Evolutionary conservation across 2,888 invertebrate species (phyloP).

Genomic region (Ochropleura leucogaster): DNA sequence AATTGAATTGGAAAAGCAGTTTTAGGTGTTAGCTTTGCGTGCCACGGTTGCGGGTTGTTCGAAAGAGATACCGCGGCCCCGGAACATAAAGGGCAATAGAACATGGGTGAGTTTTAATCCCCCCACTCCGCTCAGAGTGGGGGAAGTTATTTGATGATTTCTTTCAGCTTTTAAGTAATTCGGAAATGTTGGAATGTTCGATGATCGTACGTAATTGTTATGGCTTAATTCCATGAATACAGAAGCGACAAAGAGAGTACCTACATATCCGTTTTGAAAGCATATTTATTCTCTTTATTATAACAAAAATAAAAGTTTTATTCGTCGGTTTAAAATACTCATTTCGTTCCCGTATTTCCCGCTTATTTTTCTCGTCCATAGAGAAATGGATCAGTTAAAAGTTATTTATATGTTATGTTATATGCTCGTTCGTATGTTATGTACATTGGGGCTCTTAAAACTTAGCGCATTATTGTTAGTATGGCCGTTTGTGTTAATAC

Average conservation of each 20-base stretch:
- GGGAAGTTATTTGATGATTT: too few species aligned
- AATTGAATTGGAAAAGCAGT: conserved; percentile 1
- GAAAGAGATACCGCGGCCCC: too few species aligned
- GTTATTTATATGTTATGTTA: conserved; percentile 23
- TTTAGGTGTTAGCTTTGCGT: not conserved
- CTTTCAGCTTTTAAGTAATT: not conserved
- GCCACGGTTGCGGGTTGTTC: too few species aligned
- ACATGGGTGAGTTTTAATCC: too few species aligned
- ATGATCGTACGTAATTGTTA: not conserved
- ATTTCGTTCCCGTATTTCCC: conserved; percentile 19
- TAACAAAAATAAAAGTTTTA: conserved; percentile 8
- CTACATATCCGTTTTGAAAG: not conserved
- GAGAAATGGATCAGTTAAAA: conserved; percentile 32
- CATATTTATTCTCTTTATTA: conserved; percentile 16
- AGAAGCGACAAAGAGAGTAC: not conserved
- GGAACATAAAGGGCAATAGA: too few species aligned
- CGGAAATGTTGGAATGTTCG: not conserved
- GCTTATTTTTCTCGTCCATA: conserved; percentile 10
- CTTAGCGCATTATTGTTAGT: conserved; percentile 33
- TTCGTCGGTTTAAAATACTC: conserved; percentile 2
- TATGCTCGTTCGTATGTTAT: conserved; percentile 1
- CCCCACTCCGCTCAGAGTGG: too few species aligned
- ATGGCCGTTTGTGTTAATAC: conserved; percentile 33
- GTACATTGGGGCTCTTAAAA: conserved; percentile 45
- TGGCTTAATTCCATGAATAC: not conserved